A percentile compares a stretch with the other conserved stretches of the same genome.
These are phyloP conservation scores for Boleophthalmus pectinirostris DNA, from an alignment of 2,113 vertebrate species.

Conservation along the genomic window DNA sequence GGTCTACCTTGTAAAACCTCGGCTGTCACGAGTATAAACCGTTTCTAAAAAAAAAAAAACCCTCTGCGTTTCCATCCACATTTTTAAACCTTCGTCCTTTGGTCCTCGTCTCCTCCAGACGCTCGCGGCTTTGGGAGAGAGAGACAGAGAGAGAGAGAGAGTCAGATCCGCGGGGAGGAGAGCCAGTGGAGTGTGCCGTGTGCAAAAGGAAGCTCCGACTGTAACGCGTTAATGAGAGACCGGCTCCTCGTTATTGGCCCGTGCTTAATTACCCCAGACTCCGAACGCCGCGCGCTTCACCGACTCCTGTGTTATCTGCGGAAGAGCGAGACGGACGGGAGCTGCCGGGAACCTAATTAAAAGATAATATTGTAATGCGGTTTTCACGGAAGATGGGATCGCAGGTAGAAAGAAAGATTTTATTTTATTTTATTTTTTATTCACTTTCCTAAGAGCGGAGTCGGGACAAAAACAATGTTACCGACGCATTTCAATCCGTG, in stretches of 20 bases:
- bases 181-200: constrained; percentile 61
- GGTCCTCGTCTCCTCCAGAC: constrained; percentile 15
- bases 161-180: constrained; percentile 52
- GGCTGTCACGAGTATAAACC: no score
- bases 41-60: no score
- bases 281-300: constrained; percentile 71
- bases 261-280: constrained; percentile 77
- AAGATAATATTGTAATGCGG: constrained; percentile 74
- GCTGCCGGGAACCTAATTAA: constrained; percentile 81
- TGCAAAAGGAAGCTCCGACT: constrained; percentile 61
- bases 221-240: constrained; percentile 67
- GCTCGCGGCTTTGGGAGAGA: no score
- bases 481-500: no score
- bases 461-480: no score
- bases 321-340: constrained; percentile 66
- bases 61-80: no score
- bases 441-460: background rate
- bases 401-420: constrained; percentile 7
- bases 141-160: no score
- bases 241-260: constrained; percentile 72
- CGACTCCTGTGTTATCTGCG: constrained; percentile 78
- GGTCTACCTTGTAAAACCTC: no score
- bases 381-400: constrained; percentile 61
- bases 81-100: background rate
- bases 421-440: background rate